phyloP scores from a whole-genome alignment of 2,113 vertebrate species.

The Myodes glareolus region DNA sequence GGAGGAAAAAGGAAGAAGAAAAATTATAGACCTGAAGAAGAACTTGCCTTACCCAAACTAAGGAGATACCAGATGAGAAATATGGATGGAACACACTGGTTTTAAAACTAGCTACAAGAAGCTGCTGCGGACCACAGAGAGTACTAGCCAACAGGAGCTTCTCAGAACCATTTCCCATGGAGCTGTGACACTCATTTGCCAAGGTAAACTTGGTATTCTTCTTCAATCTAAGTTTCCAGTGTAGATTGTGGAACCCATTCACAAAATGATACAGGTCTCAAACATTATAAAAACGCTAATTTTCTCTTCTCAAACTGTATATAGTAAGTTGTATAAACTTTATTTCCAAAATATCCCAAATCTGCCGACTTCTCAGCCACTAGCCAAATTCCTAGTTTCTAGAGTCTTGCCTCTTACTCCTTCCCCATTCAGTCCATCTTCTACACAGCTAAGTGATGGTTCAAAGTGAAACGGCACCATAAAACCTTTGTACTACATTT shows the following conservation, averaged over 20 bases:
- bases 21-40: background rate
- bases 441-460: background rate
- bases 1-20: background rate
- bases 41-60: background rate
- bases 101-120: constrained; percentile 23
- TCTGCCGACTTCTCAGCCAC: background rate
- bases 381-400: background rate
- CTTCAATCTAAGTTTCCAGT: background rate
- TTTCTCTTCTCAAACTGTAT: background rate
- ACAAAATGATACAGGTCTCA: constrained; percentile 4
- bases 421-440: background rate
- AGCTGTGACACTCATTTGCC: background rate
- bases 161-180: background rate
- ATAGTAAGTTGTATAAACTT: background rate
- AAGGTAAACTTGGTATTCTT: background rate
- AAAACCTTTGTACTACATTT: constrained; percentile 17
- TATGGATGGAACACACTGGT: background rate
- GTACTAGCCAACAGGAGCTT: background rate
- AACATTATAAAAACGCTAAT: background rate
- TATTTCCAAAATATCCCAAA: constrained; percentile 37
- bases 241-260: constrained; percentile 4
- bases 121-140: background rate
- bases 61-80: background rate
- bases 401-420: background rate
- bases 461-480: constrained; percentile 41